Conservation (phyloP, 1,140 invertebrate genomes). For the Sycobia sp. region DNA sequence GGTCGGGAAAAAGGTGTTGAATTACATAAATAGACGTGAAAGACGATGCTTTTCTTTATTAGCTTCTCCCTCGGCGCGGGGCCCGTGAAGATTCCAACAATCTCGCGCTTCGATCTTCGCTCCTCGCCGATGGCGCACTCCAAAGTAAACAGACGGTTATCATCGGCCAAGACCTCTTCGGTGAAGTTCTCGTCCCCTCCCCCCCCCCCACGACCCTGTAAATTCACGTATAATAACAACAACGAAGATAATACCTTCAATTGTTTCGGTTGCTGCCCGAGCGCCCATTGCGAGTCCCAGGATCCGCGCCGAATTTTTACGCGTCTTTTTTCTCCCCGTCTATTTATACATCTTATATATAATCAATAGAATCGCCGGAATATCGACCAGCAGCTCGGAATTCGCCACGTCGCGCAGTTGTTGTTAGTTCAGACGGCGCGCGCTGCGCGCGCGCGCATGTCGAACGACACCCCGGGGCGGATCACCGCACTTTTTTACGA, state of each 20-base stretch:
- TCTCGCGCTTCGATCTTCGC: conserved; percentile 19
- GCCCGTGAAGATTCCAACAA: conserved; percentile 33
- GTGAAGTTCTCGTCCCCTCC: neutral
- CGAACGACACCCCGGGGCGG: conserved; percentile 41
- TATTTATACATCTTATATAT: no score
- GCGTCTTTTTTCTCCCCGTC: no score
- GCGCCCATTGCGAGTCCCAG: no score
- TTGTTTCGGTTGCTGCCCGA: no score
- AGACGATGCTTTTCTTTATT: conserved; percentile 3
- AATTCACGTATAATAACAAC: no score
- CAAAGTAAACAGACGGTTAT: conserved; percentile 35
- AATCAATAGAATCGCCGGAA: neutral
- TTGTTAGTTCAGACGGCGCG: conserved; percentile 30
- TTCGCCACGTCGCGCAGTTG: neutral
- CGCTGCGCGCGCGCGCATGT: no score
- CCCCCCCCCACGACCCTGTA: no score
- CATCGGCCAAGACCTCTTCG: conserved; percentile 29
- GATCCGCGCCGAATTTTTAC: neutral
- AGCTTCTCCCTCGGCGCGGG: conserved; percentile 20
- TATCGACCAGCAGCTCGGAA: no score
- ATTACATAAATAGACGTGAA: no score
- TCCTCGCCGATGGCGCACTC: no score
- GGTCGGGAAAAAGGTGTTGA: no score
- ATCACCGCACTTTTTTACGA: conserved; percentile 37
- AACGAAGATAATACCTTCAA: no score